Base-by-base conservation (phyloP, 2,113 vertebrate species). In the Colinus virginianus region DNA sequence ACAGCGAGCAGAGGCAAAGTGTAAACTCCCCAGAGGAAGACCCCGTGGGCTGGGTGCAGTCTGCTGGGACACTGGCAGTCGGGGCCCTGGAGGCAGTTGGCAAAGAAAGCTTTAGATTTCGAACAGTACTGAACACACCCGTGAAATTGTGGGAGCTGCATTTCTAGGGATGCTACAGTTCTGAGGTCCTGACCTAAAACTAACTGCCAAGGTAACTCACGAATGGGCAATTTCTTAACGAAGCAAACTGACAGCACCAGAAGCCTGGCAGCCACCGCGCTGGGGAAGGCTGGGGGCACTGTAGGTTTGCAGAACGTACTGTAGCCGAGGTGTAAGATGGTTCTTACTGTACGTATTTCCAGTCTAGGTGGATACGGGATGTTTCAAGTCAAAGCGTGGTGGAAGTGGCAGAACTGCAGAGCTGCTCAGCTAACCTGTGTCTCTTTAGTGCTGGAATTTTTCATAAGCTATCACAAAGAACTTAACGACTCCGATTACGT, bases 191-290 rank as follows among this genome's bases (percentile, higher is more conserved):
- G 88, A 95, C 97, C 97, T 96, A 92, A 97, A 96, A 96, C 96
- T 98, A 89, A 97, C 96, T 95, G 97, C 97, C 97, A 98, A 98
- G 98, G 98, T 98, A 98, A 98, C 97, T 96, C 96, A 78, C 88
- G 90, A 90, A 94, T 56, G 97, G 97, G 97, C 87, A 72, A 95
- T 22, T 78, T 64, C 51, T 78, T 40, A 30, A 43, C 4, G 58
- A 70, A 88, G 58, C 46, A n/a, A 46, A 36, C 87, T 90, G 71
- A 43, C 43, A 72, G 91, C 84, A 59, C 53, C 15, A 42, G 34
- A 93, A 77, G 75, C 51, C 80, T 86, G 87, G 96, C 87, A 88
- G 91, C 89, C 43, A 4, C 51, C 69, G 80, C 69, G 95, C 96
- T 89, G 94, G 93, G 94, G 93, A 90, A 81, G 53, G 68, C 71